Conservation (phyloP, 2,888 invertebrate genomes). For the Andricus quercusramuli region DNA sequence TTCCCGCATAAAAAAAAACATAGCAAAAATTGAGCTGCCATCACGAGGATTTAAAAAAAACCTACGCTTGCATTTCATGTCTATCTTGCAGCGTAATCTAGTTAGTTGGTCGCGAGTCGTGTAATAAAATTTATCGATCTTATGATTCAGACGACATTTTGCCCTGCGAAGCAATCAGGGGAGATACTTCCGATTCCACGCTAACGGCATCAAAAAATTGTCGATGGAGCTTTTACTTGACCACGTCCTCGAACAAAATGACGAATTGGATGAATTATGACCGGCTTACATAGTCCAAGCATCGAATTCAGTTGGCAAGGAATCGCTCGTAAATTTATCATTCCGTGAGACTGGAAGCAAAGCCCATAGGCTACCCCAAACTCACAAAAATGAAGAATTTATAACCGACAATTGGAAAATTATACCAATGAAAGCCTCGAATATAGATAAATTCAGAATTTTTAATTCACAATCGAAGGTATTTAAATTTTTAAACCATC, state of each 20-base stretch:
- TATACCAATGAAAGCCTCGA: too few relatives aligned
- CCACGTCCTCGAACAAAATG: neutral
- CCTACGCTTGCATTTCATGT: neutral
- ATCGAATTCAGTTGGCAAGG: neutral
- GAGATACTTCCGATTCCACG: slow-evolving; percentile 11
- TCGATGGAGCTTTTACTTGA: slow-evolving; percentile 12
- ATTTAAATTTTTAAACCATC: too few relatives aligned
- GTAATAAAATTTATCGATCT: slow-evolving; percentile 14
- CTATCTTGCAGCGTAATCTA: neutral
- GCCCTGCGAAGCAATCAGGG: neutral
- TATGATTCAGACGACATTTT: neutral
- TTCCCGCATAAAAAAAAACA: neutral
- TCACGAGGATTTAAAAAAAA: neutral
- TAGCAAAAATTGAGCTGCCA: neutral
- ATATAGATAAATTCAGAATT: too few relatives aligned
- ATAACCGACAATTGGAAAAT: neutral
- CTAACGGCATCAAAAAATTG: slow-evolving; percentile 1
- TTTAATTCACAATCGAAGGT: too few relatives aligned
- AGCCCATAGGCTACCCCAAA: too few relatives aligned
- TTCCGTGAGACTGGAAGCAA: neutral
- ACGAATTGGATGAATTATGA: slow-evolving; percentile 14
- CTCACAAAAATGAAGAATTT: neutral
- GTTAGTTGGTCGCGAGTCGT: neutral
- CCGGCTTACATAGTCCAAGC: slow-evolving; percentile 3
- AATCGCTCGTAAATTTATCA: slow-evolving; percentile 18